Base-by-base conservation (phyloP, 2,888 invertebrate species). In the Thereva nobilitata region DNA sequence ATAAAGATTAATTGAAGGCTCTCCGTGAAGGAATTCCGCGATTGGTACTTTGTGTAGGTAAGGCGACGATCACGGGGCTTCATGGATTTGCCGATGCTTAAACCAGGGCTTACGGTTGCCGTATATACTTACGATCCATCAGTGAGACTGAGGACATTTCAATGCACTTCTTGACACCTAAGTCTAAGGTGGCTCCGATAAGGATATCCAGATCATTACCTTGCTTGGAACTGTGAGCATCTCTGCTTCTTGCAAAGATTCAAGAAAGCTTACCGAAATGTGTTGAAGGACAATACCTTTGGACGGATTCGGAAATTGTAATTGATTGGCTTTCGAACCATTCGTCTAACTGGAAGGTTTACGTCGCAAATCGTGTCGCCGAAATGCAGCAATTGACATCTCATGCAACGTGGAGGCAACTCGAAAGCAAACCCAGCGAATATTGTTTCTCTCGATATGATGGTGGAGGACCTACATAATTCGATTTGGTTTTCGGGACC, bases 381-480 rank as follows among this genome's bases (percentile, higher is more conserved):
- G 47, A 70, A 57, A 72, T 71, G 10, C 71, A 71, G 38, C 50
- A 40, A 9, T 34, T 70, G 7, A 69, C 64, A 4, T 9, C 40
- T 4, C 44, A 12, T 3, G 12, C 12, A 23, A 23, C 23, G 23
- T 23, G 23, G 23, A 23, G 1, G 23, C n/a, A 38, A 35, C 4
- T 57, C 69, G 1, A 8, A 57, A 41, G 59, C 69, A 9, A 73
- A 73, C 64, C 70, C 72, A 1, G 72, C 71, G 8, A 71, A 73
- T 63, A 50, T 68, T 6, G 55, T 69, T 35, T 71, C 71, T 23
- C 44, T n/a, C n/a, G 23, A 23, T 23, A 23, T 23, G 23, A 23
- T 23, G 23, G 23, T 23, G 23, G 23, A 23, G 23, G 23, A 23
- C 23, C 23, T 2, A 23, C 23, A 1, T 23, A 23, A 23, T 23